Conservation (phyloP, 2,113 vertebrate species). For the Carassius carassius region DNA sequence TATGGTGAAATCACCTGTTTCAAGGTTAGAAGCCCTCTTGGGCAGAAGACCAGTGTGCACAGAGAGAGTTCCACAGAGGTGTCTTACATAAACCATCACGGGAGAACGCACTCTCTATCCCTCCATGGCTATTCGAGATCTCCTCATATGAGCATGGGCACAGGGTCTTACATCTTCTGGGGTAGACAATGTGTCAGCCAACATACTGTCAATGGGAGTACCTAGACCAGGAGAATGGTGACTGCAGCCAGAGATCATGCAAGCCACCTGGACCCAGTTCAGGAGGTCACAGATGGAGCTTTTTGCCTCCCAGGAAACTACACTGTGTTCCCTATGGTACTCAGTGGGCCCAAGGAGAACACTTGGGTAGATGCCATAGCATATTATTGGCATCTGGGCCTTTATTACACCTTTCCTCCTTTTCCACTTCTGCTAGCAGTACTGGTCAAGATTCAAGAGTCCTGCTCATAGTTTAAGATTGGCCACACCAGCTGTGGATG, state of each 20-base stretch:
- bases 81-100: background rate
- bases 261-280: background rate
- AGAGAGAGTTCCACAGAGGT: background rate
- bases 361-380: too few species aligned
- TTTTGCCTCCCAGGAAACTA: too few species aligned
- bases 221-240: background rate
- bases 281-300: too few species aligned
- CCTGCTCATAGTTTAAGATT: background rate
- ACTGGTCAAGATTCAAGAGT: background rate
- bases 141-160: background rate
- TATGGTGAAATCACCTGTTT: background rate
- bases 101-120: background rate
- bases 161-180: background rate
- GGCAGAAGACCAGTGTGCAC: background rate
- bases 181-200: background rate
- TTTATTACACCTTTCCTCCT: too few species aligned
- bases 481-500: background rate
- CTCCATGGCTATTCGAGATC: background rate
- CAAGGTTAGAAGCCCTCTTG: background rate
- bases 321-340: too few species aligned
- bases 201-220: background rate
- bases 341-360: too few species aligned
- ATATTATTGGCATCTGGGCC: too few species aligned
- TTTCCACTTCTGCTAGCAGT: too few species aligned
- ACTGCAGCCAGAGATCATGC: background rate